Evolutionary conservation across 2,888 invertebrate genomes (phyloP), one percentile per base, ranked within the genome.

Genomic region (Pasiphila rectangulata): DNA sequence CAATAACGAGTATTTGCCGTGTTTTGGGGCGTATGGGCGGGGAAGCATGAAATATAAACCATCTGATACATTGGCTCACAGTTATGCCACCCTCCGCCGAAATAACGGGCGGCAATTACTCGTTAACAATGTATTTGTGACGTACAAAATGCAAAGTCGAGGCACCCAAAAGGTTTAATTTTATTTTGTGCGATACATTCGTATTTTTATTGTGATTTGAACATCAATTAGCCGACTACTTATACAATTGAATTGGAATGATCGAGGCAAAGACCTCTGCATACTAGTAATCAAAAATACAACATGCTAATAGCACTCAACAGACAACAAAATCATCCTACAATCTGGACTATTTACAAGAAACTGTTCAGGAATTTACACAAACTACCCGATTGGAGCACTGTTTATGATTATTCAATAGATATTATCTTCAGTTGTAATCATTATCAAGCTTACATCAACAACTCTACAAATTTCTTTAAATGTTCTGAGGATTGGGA

Each of bases 401-500:
- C 58, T 66, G 59, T 59, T 53, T 19, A 37, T 36, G 13, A 36
- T 44, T 43, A 46, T 30, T 34, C 21, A 21, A 34, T 29, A 27
- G 34, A 48, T 39, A 42, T 40, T 48, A 50, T 39, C 32, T 46
- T 48, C 30, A 47, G 32, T 32, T 32, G 34, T 41, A 46, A 38
- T 40, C 46, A 29, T 21, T 53, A 57, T 37, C 55, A 75, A 75
- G 64, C 71, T 72, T 73, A 75, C 69, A 72, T 63, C 63, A 51
- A 68, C 55, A 59, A 42, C 44, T 32, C 17, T 46, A 48, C 36
- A 69, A 67, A 74, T 73, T 63, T 63, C 60, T 57, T 76, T 76
- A 77, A 80, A 71, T 76, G 83, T 85, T 83, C 84, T 80, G 83
- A 84, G 82, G 85, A 79, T 79, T 71, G 61, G 57, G 56, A 66